A percentile compares a stretch with the other conserved stretches of the same genome.
phyloP scores from a whole-genome alignment of 2,888 invertebrate species.

The Protodeltote pygarga region DNA sequence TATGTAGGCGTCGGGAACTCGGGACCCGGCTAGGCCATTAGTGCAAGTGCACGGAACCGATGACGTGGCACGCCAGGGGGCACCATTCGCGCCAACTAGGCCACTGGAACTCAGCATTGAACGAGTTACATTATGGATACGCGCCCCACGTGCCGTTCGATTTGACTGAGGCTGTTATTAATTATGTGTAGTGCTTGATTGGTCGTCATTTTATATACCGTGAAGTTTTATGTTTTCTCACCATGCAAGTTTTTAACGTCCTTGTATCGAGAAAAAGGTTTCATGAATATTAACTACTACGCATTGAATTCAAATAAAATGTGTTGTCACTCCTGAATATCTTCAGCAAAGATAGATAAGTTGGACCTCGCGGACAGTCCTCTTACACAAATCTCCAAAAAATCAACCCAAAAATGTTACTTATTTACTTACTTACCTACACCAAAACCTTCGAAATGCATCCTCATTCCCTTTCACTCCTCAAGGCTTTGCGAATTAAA shows the following conservation, averaged over 20 bases:
- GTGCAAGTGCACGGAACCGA: constrained; percentile 60
- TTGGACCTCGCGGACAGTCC: too few relatives aligned
- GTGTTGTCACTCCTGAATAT: too few relatives aligned
- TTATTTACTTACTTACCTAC: neutral
- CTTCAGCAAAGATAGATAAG: too few relatives aligned
- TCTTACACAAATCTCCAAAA: too few relatives aligned
- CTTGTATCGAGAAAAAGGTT: too few relatives aligned
- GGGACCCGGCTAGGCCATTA: constrained; percentile 60
- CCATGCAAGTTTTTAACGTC: too few relatives aligned
- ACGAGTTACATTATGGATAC: constrained; percentile 44
- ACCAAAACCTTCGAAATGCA: constrained; percentile 22
- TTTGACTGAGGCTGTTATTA: constrained; percentile 17
- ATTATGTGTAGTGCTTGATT: constrained; percentile 8
- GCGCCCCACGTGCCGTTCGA: constrained; percentile 26
- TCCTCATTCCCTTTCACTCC: constrained; percentile 28
- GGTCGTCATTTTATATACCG: neutral
- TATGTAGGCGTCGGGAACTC: constrained; percentile 28
- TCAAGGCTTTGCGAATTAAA: constrained; percentile 27
- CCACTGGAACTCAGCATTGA: constrained; percentile 63
- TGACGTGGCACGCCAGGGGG: constrained; percentile 72
- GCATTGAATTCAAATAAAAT: too few relatives aligned
- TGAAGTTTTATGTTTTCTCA: too few relatives aligned
- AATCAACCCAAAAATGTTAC: too few relatives aligned
- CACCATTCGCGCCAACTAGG: constrained; percentile 74
- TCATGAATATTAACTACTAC: too few relatives aligned